These are phyloP conservation scores for Plecotus auritus DNA, from an alignment of 2,113 vertebrate genomes.

Conservation along the genomic window DNA sequence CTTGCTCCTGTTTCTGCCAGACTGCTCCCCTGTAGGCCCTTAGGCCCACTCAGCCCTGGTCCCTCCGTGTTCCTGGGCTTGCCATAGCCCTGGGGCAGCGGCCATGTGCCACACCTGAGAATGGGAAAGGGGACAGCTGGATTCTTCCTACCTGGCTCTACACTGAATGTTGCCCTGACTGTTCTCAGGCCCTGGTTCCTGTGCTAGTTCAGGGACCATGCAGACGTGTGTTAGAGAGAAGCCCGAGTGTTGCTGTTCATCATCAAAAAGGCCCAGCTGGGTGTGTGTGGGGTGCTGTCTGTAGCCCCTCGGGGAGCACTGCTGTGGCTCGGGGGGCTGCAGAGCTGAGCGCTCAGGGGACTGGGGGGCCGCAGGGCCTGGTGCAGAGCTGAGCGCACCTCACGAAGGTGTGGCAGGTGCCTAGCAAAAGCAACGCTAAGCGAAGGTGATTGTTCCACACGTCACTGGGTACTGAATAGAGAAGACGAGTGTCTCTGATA, in stretches of 20 bases:
- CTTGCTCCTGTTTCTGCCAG: not conserved
- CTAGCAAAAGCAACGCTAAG: not conserved
- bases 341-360: too few species aligned
- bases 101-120: not conserved
- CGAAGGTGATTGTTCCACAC: not conserved
- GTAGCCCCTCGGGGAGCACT: not conserved
- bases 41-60: too few species aligned
- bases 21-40: too few species aligned
- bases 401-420: too few species aligned
- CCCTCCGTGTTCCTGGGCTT: not conserved
- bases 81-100: not conserved
- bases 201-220: not conserved
- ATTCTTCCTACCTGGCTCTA: not conserved
- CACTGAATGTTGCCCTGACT: not conserved
- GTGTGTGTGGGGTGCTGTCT: not conserved
- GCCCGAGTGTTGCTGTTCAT: not conserved
- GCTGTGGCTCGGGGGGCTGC: too few species aligned
- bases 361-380: too few species aligned
- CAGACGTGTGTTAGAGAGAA: not conserved
- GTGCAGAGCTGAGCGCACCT: too few species aligned
- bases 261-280: not conserved
- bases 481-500: not conserved
- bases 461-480: too few species aligned
- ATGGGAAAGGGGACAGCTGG: not conserved
- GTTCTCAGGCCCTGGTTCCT: not conserved